These are phyloP conservation scores for Rousettus madagascariensis DNA, from an alignment of 2,797 vertebrate genomes.

Conservation along the genomic window DNA sequence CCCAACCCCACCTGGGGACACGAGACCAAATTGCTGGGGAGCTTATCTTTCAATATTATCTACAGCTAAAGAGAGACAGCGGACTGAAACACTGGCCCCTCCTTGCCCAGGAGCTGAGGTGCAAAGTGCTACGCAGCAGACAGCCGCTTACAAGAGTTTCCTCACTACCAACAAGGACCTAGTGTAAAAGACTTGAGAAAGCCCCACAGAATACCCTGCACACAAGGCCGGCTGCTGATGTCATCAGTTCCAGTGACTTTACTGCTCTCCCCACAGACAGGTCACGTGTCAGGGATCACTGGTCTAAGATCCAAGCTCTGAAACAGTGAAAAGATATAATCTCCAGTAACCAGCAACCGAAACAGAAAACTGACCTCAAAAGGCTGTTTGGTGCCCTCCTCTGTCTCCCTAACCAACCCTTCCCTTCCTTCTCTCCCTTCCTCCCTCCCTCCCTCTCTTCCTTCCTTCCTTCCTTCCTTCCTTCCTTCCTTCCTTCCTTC, in stretches of 20 bases:
- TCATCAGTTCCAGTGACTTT: neutral
- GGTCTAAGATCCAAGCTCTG: neutral
- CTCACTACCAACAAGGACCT: neutral
- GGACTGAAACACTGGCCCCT: neutral
- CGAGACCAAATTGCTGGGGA: neutral
- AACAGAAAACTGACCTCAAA: neutral
- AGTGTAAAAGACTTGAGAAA: neutral
- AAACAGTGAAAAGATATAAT: neutral
- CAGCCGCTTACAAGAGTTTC: neutral
- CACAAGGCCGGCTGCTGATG: neutral
- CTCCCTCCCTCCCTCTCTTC: neutral
- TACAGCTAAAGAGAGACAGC: neutral
- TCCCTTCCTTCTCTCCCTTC: too few relatives aligned
- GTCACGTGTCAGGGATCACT: rapidly evolving
- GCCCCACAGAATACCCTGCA: neutral
- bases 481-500: rapidly evolving
- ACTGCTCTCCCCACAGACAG: neutral
- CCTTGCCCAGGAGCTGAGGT: neutral
- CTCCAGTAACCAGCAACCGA: neutral
- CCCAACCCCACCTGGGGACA: neutral
- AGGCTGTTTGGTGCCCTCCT: neutral
- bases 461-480: neutral
- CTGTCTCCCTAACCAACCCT: too few relatives aligned
- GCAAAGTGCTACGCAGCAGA: neutral
- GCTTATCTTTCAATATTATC: neutral